Evolutionary conservation across 2,113 vertebrate genomes (phyloP).

Genomic region (Silurus glanis): DNA sequence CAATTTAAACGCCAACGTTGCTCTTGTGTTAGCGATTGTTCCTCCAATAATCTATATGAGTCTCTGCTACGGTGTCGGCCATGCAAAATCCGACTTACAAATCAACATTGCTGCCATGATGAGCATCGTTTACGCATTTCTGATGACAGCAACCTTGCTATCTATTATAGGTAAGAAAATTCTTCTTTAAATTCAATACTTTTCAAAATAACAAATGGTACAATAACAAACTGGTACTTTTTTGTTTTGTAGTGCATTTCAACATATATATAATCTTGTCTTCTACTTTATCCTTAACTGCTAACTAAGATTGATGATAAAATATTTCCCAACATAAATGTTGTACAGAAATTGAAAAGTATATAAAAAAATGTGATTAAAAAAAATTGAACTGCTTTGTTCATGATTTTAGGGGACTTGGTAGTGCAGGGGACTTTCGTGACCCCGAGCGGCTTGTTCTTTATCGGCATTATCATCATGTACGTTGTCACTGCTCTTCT

Average conservation of each 20-base stretch:
- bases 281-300: background rate
- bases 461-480: constrained; percentile 55
- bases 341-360: background rate
- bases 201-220: no score
- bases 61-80: constrained; percentile 65
- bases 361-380: background rate
- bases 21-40: constrained; percentile 58
- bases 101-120: constrained; percentile 64
- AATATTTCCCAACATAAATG: background rate
- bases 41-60: constrained; percentile 63
- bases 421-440: constrained; percentile 60
- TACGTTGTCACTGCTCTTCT: constrained; percentile 59
- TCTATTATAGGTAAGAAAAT: constrained; percentile 63
- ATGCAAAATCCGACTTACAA: constrained; percentile 59
- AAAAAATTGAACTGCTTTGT: background rate
- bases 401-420: constrained; percentile 39
- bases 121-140: constrained; percentile 68
- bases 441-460: constrained; percentile 66
- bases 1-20: accelerated
- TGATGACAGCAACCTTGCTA: constrained; percentile 66
- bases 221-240: no score
- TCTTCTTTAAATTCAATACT: background rate
- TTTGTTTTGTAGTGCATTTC: no score
- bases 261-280: no score
- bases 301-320: background rate